Evolutionary conservation across 2,113 vertebrate genomes (phyloP), one percentile per base, ranked within the genome.

Genomic region (Sinocyclocheilus rhinocerous): DNA sequence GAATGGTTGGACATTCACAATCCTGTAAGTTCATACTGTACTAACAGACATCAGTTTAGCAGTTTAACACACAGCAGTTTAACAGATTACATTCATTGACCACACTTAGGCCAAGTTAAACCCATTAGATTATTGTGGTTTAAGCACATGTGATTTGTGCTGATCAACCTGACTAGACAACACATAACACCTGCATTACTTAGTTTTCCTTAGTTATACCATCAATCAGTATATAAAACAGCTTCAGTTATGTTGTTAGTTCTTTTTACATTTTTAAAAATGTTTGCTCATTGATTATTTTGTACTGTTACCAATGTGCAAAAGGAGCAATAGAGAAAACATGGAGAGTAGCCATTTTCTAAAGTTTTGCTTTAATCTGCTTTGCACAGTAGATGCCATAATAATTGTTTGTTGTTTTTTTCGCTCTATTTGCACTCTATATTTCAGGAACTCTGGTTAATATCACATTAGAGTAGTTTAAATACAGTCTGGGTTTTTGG

Each of bases 1-100:
- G 97, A 98, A 92, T 99, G 98, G 98, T 95, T 97, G 16, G 96
- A 99, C 91, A 95, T 99, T 90, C 96, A 97, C 86, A 89, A 89
- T 86, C 88, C 98, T 6, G 98, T 99, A 94, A 97, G 97, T 95
- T 91, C 22, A 61, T 42, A 10, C 36, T 15, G 9, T 33, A 26
- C 67, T 20, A 65, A 1, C 69, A 39, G 12, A 76, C 73, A 15
- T 11, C 39, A 48, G 48, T 48, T 45, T 45, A 45, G 6, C 69
- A 75, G 39, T 73, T 42, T 36, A 69, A 70, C 7, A 4, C 13
- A 48, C 20, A 22, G 9, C 42, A 55, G 52, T 55, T 48, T 42
- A 72, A 42, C 10, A 4, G 39, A 73, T 73, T 73, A n/a, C 39
- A 48, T 45, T 48, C 12, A 48, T 48, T 16, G 42, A 50, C 12